These are phyloP conservation scores for Poeciliopsis paucimaculata DNA, from an alignment of 2,797 vertebrate species.

Conservation along the genomic window DNA sequence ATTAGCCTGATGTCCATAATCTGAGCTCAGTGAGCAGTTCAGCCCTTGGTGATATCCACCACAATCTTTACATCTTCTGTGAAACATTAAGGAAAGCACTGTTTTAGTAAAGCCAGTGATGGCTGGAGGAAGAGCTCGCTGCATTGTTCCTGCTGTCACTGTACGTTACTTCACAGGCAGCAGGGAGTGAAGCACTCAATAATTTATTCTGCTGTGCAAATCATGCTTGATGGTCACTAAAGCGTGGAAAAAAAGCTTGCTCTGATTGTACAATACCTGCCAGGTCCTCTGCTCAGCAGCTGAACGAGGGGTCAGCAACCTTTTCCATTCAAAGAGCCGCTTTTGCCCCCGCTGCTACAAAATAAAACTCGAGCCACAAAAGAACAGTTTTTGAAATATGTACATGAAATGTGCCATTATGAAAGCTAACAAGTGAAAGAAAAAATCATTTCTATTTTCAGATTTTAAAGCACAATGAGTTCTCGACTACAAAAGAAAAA, in stretches of 20 bases:
- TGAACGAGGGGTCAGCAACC: not conserved
- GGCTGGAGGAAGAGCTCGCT: slow-evolving; percentile 20
- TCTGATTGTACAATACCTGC: slow-evolving; percentile 15
- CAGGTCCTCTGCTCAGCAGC: slow-evolving; percentile 12
- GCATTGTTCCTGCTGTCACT: slow-evolving; percentile 13
- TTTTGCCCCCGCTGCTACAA: too few relatives aligned
- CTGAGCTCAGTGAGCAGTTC: not conserved
- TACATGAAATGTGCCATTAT: too few relatives aligned
- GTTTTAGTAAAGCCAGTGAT: slow-evolving; percentile 1
- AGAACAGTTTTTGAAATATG: too few relatives aligned
- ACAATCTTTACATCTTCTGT: slow-evolving; percentile 8
- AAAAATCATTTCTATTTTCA: too few relatives aligned
- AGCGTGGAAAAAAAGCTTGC: slow-evolving; percentile 11
- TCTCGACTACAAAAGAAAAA: too few relatives aligned
- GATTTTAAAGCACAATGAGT: too few relatives aligned
- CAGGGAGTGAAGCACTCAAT: slow-evolving; percentile 28
- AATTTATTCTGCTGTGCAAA: slow-evolving; percentile 27
- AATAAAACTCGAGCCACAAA: too few relatives aligned
- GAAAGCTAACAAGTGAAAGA: too few relatives aligned
- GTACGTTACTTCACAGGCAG: slow-evolving; percentile 35
- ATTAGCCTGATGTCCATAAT: not conserved
- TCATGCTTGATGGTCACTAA: slow-evolving; percentile 26
- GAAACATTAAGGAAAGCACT: slow-evolving; percentile 26
- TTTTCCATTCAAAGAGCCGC: too few relatives aligned
- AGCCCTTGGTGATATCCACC: slow-evolving; percentile 7